These are phyloP conservation scores for Thera britannica DNA, from an alignment of 2,888 invertebrate species.

Conservation along the genomic window DNA sequence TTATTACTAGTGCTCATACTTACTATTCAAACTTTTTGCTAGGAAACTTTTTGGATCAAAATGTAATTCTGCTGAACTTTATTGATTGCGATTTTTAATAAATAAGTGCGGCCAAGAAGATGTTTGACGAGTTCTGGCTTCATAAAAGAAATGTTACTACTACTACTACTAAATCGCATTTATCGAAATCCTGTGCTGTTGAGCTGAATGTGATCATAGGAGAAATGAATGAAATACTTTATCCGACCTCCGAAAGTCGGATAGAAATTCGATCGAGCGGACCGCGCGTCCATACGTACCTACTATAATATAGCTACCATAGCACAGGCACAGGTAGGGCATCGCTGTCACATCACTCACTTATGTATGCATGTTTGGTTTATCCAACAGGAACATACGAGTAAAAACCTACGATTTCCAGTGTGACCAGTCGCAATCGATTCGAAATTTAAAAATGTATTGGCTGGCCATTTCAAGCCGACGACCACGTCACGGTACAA, in stretches of 20 bases:
- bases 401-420: not conserved
- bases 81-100: too few species aligned
- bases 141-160: too few species aligned
- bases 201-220: too few species aligned
- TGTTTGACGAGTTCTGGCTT: too few species aligned
- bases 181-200: too few species aligned
- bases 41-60: too few species aligned
- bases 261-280: constrained; percentile 1
- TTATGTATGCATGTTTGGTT: not conserved
- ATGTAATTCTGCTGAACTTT: too few species aligned
- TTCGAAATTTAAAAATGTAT: constrained; percentile 1
- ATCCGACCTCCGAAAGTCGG: not conserved
- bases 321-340: not conserved
- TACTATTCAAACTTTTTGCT: too few species aligned
- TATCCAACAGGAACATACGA: not conserved
- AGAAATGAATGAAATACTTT: not conserved
- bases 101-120: too few species aligned
- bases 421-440: not conserved
- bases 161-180: too few species aligned
- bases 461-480: not conserved
- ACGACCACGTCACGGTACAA: not conserved
- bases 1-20: too few species aligned
- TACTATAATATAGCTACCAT: too few species aligned
- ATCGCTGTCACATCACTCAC: constrained; percentile 1
- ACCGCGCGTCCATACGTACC: not conserved